Percentiles rank a stretch among this genome's conserved stretches.
phyloP scores from a whole-genome alignment of 2,888 invertebrate species.

The Chaetogeoica ovagalla region DNA sequence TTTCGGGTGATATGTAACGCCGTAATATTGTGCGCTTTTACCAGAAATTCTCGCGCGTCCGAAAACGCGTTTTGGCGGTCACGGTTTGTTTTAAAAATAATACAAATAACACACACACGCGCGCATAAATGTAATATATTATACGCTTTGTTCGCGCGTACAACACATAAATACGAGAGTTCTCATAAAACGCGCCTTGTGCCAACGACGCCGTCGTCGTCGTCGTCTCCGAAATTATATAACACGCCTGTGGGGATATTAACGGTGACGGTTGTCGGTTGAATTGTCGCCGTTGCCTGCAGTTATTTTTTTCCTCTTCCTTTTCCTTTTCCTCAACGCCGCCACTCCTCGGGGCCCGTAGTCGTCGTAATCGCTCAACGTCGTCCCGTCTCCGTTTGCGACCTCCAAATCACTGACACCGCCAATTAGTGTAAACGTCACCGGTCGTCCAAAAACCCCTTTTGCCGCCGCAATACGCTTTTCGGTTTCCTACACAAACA shows the following conservation, averaged over 20 bases:
- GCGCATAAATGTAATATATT: too few relatives aligned
- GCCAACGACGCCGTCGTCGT: not conserved
- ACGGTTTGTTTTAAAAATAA: too few relatives aligned
- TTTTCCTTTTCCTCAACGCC: too few relatives aligned
- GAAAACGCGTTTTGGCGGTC: too few relatives aligned
- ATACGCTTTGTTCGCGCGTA: too few relatives aligned
- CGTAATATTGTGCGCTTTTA: too few relatives aligned
- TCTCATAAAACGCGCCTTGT: too few relatives aligned
- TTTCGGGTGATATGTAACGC: too few relatives aligned
- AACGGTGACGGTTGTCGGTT: conserved; percentile 36
- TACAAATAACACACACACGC: too few relatives aligned
- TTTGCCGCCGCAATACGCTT: not conserved
- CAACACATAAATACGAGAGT: too few relatives aligned
- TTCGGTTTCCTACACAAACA: conserved; percentile 41
- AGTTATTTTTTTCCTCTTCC: not conserved
- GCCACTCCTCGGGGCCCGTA: not conserved
- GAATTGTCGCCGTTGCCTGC: not conserved
- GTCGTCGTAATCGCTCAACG: conserved; percentile 9
- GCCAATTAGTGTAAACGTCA: conserved; percentile 54
- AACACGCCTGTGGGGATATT: not conserved
- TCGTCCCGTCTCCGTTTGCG: conserved; percentile 36
- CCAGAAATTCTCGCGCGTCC: too few relatives aligned
- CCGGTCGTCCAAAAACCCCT: not conserved
- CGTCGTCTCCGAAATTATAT: not conserved
- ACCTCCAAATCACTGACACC: conserved; percentile 54